These are phyloP conservation scores for Rapana venosa DNA, from an alignment of 2,888 invertebrate species.

Conservation along the genomic window DNA sequence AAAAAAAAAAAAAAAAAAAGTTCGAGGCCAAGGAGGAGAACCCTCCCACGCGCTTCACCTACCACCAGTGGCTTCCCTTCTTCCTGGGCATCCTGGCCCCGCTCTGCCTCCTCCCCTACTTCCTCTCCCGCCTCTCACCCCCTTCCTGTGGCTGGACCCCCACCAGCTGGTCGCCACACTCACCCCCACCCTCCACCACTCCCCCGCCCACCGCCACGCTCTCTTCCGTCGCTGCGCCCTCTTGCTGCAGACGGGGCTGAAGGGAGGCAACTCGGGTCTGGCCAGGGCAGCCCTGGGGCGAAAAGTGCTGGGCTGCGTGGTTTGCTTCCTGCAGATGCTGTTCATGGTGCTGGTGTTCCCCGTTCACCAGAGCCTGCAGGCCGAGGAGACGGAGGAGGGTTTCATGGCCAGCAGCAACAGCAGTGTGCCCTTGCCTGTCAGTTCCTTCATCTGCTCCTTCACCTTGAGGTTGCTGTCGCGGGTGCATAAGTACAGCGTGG, in stretches of 20 bases:
- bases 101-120: slow-evolving; percentile 29
- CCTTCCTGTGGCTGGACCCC: neutral
- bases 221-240: neutral
- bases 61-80: slow-evolving; percentile 37
- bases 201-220: neutral
- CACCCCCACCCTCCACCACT: neutral
- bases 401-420: neutral
- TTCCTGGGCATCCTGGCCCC: neutral
- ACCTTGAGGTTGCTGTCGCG: neutral
- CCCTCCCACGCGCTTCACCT: neutral
- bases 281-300: neutral
- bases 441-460: neutral
- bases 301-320: neutral
- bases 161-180: neutral
- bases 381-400: neutral
- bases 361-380: neutral
- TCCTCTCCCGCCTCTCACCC: slow-evolving; percentile 2
- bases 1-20: no score
- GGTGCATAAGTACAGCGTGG: no score
- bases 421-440: neutral
- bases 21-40: no score
- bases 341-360: slow-evolving; percentile 11
- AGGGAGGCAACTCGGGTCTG: slow-evolving; percentile 24
- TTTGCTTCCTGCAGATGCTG: slow-evolving; percentile 24
- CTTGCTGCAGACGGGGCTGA: neutral